phyloP scores from a whole-genome alignment of 1,140 invertebrate genomes.

The Drosophila trapezifrons region DNA sequence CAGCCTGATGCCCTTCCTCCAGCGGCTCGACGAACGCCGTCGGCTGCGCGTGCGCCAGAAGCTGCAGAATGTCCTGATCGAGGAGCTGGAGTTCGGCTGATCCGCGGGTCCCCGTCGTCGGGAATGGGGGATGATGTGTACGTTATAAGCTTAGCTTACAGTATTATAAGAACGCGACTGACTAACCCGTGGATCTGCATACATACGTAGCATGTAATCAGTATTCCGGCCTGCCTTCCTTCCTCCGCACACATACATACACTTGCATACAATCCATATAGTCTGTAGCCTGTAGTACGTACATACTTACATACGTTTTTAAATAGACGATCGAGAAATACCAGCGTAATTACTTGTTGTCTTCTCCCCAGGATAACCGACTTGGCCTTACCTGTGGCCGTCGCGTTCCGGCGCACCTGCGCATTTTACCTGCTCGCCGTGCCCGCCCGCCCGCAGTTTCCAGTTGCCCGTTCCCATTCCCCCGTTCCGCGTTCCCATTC shows the following conservation, averaged over 20 bases:
- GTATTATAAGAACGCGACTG: conserved; percentile 71
- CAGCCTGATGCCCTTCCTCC: conserved; percentile 72
- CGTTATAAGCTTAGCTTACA: conserved; percentile 74
- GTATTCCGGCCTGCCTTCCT: conserved; percentile 50
- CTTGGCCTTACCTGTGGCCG: conserved; percentile 47
- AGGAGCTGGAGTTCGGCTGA: conserved; percentile 73
- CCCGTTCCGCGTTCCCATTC: conserved; percentile 4
- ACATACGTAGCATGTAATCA: conserved; percentile 69
- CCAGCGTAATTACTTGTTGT: conserved; percentile 53
- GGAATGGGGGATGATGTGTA: conserved; percentile 17
- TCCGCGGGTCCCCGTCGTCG: neutral
- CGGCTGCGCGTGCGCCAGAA: conserved; percentile 74
- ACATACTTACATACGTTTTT: conserved; percentile 14
- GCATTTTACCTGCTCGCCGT: conserved; percentile 47
- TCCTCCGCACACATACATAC: conserved; percentile 14
- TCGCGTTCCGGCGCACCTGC: conserved; percentile 55
- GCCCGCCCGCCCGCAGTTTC: conserved; percentile 23
- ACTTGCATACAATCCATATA: conserved; percentile 32
- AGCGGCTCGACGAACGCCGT: conserved; percentile 68
- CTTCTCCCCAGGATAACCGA: conserved; percentile 46
- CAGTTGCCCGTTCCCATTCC: conserved; percentile 24
- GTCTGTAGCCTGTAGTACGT: conserved; percentile 2
- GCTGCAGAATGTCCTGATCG: conserved; percentile 72
- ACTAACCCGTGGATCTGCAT: conserved; percentile 47
- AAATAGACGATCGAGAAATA: conserved; percentile 39